Percentiles rank a stretch among this genome's conserved stretches.
phyloP scores from a whole-genome alignment of 1,140 invertebrate species.

The Formica exsecta region DNA sequence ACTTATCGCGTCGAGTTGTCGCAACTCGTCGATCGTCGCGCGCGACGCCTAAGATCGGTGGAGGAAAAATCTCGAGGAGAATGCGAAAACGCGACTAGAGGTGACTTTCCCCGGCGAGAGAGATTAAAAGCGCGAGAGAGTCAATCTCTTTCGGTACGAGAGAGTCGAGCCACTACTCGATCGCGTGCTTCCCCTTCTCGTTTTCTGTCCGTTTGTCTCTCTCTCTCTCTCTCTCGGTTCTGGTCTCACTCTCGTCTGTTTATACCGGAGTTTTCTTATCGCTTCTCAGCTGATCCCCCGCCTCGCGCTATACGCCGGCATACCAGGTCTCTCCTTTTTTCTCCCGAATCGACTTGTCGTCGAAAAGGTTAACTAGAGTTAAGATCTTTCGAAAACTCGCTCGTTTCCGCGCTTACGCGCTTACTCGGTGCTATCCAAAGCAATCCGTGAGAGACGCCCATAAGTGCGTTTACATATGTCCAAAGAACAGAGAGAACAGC shows the following conservation, averaged over 20 bases:
- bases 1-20: neutral
- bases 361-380: constrained; percentile 31
- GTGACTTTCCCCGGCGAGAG: constrained; percentile 35
- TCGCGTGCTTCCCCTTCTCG: constrained; percentile 32
- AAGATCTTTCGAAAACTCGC: constrained; percentile 11
- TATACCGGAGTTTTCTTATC: constrained; percentile 53
- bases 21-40: constrained; percentile 10
- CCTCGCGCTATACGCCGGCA: constrained; percentile 12
- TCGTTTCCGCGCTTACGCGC: constrained; percentile 37
- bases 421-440: constrained; percentile 4
- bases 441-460: neutral
- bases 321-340: neutral
- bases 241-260: constrained; percentile 37
- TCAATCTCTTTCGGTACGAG: constrained; percentile 30
- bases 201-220: constrained; percentile 16
- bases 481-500: constrained; percentile 16
- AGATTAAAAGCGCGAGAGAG: constrained; percentile 12
- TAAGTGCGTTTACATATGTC: constrained; percentile 35
- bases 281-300: constrained; percentile 29
- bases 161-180: constrained; percentile 8
- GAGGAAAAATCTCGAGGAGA: constrained; percentile 11
- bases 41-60: constrained; percentile 22
- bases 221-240: constrained; percentile 21
- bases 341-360: constrained; percentile 8
- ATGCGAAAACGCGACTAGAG: neutral